Percentiles rank a stretch among this genome's conserved stretches.
Conservation (phyloP, 2,888 invertebrate genomes). For the Drosophila siamana region DNA sequence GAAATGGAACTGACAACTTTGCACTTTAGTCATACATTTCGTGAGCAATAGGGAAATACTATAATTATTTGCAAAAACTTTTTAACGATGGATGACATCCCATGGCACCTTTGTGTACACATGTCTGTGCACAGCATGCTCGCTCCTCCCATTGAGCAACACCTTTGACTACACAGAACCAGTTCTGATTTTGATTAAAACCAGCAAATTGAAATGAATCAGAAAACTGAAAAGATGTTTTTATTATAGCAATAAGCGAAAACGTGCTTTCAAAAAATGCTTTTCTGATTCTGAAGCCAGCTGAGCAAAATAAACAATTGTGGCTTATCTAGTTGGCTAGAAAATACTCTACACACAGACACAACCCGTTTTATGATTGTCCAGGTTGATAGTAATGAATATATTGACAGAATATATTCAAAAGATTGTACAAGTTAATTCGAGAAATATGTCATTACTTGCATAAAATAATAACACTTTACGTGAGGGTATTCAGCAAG, state of each 20-base stretch:
- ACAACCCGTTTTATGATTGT: too few species aligned
- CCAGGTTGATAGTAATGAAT: too few species aligned
- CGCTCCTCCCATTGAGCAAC: not conserved
- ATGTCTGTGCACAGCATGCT: not conserved
- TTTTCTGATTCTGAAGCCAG: conserved; percentile 10
- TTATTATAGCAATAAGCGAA: conserved; percentile 6
- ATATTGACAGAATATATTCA: too few species aligned
- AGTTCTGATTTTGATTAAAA: conserved; percentile 34
- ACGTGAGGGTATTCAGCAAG: conserved; percentile 2
- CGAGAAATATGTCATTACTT: not conserved
- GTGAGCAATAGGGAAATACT: conserved; percentile 11
- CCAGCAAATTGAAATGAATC: conserved; percentile 34
- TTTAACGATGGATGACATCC: conserved; percentile 24
- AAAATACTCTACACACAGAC: not conserved
- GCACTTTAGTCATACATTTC: conserved; percentile 13
- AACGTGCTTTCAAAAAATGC: conserved; percentile 19
- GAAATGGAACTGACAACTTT: conserved; percentile 1
- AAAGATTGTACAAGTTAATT: too few species aligned
- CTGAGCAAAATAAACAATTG: not conserved
- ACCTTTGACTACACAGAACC: conserved; percentile 24
- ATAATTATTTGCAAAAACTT: conserved; percentile 15
- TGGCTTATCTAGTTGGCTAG: not conserved
- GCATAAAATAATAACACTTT: not conserved
- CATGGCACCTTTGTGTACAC: conserved; percentile 5
- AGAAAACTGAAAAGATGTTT: conserved; percentile 24